A percentile compares a stretch with the other conserved stretches of the same genome.
phyloP scores from a whole-genome alignment of 2,888 invertebrate species.

The Horisme vitalbata region DNA sequence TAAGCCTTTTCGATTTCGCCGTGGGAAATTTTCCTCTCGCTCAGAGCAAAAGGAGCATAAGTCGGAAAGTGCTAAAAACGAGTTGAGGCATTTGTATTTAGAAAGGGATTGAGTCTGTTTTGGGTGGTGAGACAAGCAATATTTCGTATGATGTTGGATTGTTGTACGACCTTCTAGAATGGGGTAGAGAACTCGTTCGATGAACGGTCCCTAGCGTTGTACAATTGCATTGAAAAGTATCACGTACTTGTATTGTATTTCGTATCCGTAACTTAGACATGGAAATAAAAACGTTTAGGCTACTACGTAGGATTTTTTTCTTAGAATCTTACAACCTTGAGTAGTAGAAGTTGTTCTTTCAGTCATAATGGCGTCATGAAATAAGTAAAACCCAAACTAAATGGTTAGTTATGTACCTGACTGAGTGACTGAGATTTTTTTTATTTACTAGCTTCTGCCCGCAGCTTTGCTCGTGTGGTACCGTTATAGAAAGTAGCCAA shows the following conservation, averaged over 20 bases:
- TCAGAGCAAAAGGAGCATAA: conserved; percentile 49
- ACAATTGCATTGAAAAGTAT: conserved; percentile 69
- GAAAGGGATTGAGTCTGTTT: conserved; percentile 47
- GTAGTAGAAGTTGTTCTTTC: no score
- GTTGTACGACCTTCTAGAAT: conserved; percentile 58
- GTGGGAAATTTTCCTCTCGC: conserved; percentile 44
- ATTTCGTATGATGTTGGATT: conserved; percentile 43
- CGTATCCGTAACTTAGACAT: conserved; percentile 35
- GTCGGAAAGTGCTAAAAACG: conserved; percentile 40
- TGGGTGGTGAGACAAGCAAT: conserved; percentile 44
- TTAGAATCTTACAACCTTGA: conserved; percentile 19
- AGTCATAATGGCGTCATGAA: no score
- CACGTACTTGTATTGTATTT: conserved; percentile 53
- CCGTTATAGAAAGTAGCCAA: no score
- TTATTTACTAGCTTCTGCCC: no score
- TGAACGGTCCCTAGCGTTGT: conserved; percentile 73
- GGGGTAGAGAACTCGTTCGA: conserved; percentile 61
- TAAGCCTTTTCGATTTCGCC: conserved; percentile 59
- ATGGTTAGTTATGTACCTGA: no score
- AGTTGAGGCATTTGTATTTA: conserved; percentile 48
- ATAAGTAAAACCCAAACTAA: no score
- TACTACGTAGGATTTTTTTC: conserved; percentile 31
- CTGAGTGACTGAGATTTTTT: no score
- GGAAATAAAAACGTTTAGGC: conserved; percentile 29
- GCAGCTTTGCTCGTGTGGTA: no score